phyloP scores from a whole-genome alignment of 2,888 invertebrate genomes.

The Drosophila vallismaia region DNA sequence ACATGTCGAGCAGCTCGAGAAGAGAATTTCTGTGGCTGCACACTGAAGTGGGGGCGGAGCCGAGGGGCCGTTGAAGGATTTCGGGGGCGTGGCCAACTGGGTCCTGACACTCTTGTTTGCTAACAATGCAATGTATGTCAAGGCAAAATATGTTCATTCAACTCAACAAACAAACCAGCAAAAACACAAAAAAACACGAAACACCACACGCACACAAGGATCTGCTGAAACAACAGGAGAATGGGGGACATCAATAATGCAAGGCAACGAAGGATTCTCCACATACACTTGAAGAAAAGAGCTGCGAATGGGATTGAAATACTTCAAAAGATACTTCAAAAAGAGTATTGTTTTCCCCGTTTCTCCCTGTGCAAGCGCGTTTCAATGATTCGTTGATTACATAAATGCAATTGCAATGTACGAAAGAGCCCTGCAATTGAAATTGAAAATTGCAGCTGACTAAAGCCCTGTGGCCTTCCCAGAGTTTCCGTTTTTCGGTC shows the following conservation, averaged over 20 bases:
- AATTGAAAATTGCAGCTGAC: constrained; percentile 55
- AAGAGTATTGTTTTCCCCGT: not conserved
- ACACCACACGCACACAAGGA: constrained; percentile 11
- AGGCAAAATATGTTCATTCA: constrained; percentile 78
- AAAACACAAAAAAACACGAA: constrained; percentile 11
- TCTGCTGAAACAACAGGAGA: constrained; percentile 19
- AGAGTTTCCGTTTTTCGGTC: not conserved
- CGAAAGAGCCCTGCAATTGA: constrained; percentile 44
- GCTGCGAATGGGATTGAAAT: no score
- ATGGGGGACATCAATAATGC: constrained; percentile 68
- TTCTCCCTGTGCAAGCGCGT: constrained; percentile 3
- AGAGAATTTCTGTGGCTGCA: constrained; percentile 51
- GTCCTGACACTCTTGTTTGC: constrained; percentile 76
- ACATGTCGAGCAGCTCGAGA: constrained; percentile 18
- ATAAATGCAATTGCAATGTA: constrained; percentile 72
- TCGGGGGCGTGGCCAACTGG: constrained; percentile 39
- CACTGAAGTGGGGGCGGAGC: constrained; percentile 21
- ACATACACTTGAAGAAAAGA: constrained; percentile 1
- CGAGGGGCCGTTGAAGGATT: constrained; percentile 5
- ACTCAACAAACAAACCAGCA: constrained; percentile 58
- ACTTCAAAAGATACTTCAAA: no score
- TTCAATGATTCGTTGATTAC: constrained; percentile 65
- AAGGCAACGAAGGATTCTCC: constrained; percentile 49
- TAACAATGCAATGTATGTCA: constrained; percentile 76
- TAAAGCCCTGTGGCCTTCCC: constrained; percentile 1